Conservation (phyloP, 2,888 invertebrate genomes). For the Cephus nigrinus region DNA sequence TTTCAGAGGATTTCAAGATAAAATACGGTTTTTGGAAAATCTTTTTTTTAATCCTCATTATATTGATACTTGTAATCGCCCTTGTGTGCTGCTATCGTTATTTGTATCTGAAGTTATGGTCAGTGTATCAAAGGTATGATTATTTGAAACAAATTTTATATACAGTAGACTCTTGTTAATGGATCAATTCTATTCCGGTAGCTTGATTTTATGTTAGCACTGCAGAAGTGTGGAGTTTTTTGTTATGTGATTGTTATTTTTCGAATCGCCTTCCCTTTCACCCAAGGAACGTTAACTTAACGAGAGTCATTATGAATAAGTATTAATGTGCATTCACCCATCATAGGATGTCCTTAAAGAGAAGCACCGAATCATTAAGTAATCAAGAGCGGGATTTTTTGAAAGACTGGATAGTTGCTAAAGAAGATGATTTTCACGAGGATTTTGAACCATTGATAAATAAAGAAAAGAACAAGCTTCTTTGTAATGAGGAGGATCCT, state of each 20-base stretch:
- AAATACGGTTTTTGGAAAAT: constrained; percentile 24
- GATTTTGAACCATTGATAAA: neutral
- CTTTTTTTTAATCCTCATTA: constrained; percentile 18
- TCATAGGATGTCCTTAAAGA: neutral
- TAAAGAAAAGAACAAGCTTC: neutral
- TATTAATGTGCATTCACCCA: neutral
- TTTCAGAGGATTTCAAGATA: neutral
- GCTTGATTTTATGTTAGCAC: too few relatives aligned
- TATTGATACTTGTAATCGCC: constrained; percentile 18
- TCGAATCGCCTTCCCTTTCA: too few relatives aligned
- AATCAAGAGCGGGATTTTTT: neutral
- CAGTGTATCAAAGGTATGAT: constrained; percentile 19
- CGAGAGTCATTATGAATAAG: neutral
- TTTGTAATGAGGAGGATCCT: neutral
- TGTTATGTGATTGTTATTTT: too few relatives aligned
- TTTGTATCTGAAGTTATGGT: constrained; percentile 24
- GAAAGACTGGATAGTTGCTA: neutral
- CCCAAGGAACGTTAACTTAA: too few relatives aligned
- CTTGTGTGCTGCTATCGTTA: constrained; percentile 26
- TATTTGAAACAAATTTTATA: too few relatives aligned
- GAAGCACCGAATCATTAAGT: neutral
- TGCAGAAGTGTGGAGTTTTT: too few relatives aligned
- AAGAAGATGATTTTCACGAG: neutral
- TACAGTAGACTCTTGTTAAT: too few relatives aligned
- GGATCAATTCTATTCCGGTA: too few relatives aligned